These are phyloP conservation scores for Tenualosa thibaudeaui DNA, from an alignment of 2,797 vertebrate species.

Conservation along the genomic window DNA sequence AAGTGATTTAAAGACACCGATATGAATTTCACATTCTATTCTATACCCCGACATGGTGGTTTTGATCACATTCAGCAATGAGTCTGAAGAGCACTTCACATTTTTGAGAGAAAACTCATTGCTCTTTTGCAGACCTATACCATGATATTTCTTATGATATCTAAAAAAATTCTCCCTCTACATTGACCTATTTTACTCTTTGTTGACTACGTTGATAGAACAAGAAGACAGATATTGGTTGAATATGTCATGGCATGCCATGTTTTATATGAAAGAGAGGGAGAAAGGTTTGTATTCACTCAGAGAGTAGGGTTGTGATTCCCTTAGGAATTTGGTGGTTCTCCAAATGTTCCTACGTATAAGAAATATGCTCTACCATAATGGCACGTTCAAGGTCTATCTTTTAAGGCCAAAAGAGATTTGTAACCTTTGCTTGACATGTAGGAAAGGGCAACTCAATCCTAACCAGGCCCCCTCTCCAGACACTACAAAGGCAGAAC, in stretches of 20 bases:
- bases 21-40: not conserved
- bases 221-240: constrained; percentile 15
- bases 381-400: constrained; percentile 76
- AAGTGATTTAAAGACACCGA: not conserved
- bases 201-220: constrained; percentile 9
- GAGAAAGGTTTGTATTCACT: constrained; percentile 33
- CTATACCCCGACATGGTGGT: no score
- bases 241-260: constrained; percentile 32
- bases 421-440: constrained; percentile 84
- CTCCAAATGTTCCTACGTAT: constrained; percentile 56
- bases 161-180: not conserved
- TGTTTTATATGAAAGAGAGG: not conserved
- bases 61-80: not conserved
- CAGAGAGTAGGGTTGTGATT: constrained; percentile 51
- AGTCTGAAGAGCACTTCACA: not conserved
- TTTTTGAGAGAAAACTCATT: not conserved
- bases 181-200: not conserved
- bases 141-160: not conserved
- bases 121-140: not conserved
- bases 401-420: constrained; percentile 81
- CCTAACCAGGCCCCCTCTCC: constrained; percentile 58
- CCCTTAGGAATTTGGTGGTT: constrained; percentile 59
- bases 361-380: constrained; percentile 71
- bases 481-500: constrained; percentile 19
- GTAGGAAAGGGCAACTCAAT: constrained; percentile 77